Evolutionary conservation across 2,113 vertebrate species (phyloP), one percentile per base, ranked within the genome.

Genomic region (Laticauda laticaudata): DNA sequence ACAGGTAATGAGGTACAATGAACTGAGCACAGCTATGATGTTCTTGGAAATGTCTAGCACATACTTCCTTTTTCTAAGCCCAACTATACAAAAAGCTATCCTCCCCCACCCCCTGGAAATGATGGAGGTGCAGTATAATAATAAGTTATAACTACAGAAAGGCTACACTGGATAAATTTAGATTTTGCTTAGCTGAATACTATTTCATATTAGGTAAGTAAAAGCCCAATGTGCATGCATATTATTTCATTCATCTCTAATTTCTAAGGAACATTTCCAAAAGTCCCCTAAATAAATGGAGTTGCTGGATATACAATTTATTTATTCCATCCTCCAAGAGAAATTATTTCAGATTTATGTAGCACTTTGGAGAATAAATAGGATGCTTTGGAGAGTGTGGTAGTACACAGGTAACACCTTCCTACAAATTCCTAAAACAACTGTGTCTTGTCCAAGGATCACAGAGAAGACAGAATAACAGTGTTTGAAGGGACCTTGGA

Each of bases 1-100:
- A 39, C 0, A 88, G 88, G 69, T 88, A 91, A 5, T 81, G 91
- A 75, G 90, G 75, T 92, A 53, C 88, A 93, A n/a, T 39, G 85
- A 55, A 53, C 51, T 86, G 43, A 9, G 12, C 39, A 69, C 24
- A 45, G 43, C 8, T 43, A 7, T 26, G 53, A 69, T 55, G 34
- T 56, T 88, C 86, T 91, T 54, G 29, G 15, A 81, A 93, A 21
- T 81, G 53, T 26, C n/a, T 89, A 87, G 24, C 88, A 93, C 55
- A 24, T 88, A 89, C 29, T 81, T 92, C 12, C 24, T 54, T 86
- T 86, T 94, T 92, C 57, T 89, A 26, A 91, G 1, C 29, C 53
- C 12, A 51, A 57, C 0, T 91, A 86, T 85, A 3, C 18, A 64
- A 91, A 64, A 91, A 94, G 93, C 29, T 53, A 34, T 5, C 1